Evolutionary conservation across 37 sponge, comb jelly and placozoan genomes (phyloP), one percentile per base, ranked within the genome.

Genomic region (Aphrocallistes beatrix): DNA sequence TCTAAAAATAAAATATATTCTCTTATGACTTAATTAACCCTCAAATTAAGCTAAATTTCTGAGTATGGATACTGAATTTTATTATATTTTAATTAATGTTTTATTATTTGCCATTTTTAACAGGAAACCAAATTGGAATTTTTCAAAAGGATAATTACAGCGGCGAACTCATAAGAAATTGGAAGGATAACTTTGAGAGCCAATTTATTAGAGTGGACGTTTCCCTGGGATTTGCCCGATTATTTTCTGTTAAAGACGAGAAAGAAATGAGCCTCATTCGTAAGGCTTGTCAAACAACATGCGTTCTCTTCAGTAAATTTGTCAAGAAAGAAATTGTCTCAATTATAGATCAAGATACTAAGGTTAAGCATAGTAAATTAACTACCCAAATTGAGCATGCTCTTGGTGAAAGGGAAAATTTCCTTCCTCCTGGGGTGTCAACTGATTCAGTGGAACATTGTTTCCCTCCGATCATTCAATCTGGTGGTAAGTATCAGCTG

Each of bases 401-500:
- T 40, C 39, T 91, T 37, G 37, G 83, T 39, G 88, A 90, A 0
- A 86, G 90, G 37, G 84, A 93, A 39, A 91, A 94, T 81, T 86
- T 83, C 32, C 38, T 93, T 13, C 91, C 93, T 38, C 86, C 94
- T 51, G 92, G 91, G n/a, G 82, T 90, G 38, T 92, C 92, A 42
- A 39, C 38, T 8, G 94, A 97, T 30, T 50, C 50, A n/a, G 97
- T 97, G 17, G 95, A 94, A 50, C 87, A 91, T 13, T 94, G 94
- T 81, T 97, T 94, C 81, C 84, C 93, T 37, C 98, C 98, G 0
- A 97, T 97, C 82, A 88, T 97, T 42, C 98, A 97, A 84, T 93
- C 93, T 86, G 93, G 93, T 0, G 92, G 92, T 1, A 82, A 93
- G 1, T 94, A 91, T 83, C 90, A 91, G 84, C 92, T 97, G 84